Evolutionary conservation across 2,888 invertebrate genomes (phyloP), one percentile per base, ranked within the genome.

Genomic region (Trichopria drosophilae): DNA sequence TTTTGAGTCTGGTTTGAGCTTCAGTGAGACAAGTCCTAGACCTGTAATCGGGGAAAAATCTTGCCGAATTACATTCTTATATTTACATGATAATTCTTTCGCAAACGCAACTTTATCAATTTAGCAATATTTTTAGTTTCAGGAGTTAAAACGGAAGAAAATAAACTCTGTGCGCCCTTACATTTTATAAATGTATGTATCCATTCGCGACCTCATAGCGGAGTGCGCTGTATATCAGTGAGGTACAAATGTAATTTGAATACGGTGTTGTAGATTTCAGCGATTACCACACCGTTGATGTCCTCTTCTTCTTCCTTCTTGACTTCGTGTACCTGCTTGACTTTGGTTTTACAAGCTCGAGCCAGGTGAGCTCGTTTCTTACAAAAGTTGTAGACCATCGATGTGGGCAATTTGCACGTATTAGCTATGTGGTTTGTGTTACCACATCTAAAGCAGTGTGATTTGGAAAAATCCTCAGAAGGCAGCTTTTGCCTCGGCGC

Each of bases 151-250:
- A 32, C 13, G 6, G 24, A 7, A 12, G 40, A 13, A n/a, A 40
- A 40, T 9, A 24, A 23, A 24, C n/a, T 6, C 6, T 7, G 12
- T 24, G 22, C 18, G 13, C 24, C 18, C 15, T 34, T 28, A 24
- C 12, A 7, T 29, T 5, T 16, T 9, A 46, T 31, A 29, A 63
- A 49, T 50, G 57, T 20, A 9, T 44, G 52, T 28, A 62, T 47
- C 60, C 57, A 63, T 35, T 65, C 57, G 16, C 58, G 49, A 20
- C 60, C 63, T 9, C 56, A 35, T 9, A 64, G 45, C 29, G 60
- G 60, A 28, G 41, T 15, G 24, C 50, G 51, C 23, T 61, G 49
- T 29, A 53, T 34, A 39, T 57, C 40, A 12, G 44, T 42, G 7
- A 62, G 15, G 53, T 51, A 58, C 42, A 60, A 32, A 31, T 57